Evolutionary conservation across 2,113 vertebrate species (phyloP).

Genomic region (Cichladusa arquata): DNA sequence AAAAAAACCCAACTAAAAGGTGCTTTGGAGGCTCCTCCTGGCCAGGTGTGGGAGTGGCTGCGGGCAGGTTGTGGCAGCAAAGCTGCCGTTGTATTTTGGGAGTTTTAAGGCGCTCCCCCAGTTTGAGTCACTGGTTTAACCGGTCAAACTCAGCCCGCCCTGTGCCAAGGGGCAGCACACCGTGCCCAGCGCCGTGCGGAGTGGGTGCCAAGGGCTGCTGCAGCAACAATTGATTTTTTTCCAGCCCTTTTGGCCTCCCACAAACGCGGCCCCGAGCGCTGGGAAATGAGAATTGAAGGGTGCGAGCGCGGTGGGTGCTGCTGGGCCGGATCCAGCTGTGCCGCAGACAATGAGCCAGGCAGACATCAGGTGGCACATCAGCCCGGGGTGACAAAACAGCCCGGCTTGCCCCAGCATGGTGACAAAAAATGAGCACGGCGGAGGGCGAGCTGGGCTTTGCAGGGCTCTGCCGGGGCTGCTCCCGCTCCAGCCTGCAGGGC

Average conservation of each 20-base stretch:
- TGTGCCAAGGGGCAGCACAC: too few species aligned
- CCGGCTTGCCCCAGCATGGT: not conserved
- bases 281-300: not conserved
- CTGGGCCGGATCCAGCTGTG: slow-evolving; percentile 22
- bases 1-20: too few species aligned
- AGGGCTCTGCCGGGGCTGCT: too few species aligned
- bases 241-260: too few species aligned
- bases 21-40: not conserved
- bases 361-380: too few species aligned
- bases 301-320: not conserved
- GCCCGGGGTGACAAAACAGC: not conserved
- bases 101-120: fast-evolving
- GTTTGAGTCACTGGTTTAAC: not conserved
- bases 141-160: not conserved
- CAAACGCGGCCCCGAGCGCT: not conserved
- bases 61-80: not conserved
- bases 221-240: too few species aligned
- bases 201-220: too few species aligned
- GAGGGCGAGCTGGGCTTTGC: not conserved
- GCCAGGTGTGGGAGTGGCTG: not conserved
- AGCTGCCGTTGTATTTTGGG: not conserved
- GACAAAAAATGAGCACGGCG: not conserved
- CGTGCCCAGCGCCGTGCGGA: not conserved
- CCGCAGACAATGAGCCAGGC: too few species aligned
- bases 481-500: too few species aligned